A percentile compares a stretch with the other conserved stretches of the same genome.
Conservation (phyloP, 2,113 vertebrate genomes). For the Procavia capensis region DNA sequence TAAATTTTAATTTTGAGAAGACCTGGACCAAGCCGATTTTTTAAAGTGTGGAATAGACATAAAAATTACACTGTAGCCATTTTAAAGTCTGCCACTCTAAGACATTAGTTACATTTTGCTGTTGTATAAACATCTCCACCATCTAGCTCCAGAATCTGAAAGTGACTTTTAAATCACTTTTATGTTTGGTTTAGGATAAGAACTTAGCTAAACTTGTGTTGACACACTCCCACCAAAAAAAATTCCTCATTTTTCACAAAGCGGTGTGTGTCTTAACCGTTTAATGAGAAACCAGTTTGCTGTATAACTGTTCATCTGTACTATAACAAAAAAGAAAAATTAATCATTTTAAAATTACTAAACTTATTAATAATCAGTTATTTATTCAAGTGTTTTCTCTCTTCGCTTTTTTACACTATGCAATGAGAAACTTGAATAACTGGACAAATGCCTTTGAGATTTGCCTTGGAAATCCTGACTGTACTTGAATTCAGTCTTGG, state of each 20-base stretch:
- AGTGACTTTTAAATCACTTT: background rate
- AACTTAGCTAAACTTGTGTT: background rate
- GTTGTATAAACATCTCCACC: background rate
- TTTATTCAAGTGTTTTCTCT: background rate
- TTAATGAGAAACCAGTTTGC: too few species aligned
- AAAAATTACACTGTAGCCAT: background rate
- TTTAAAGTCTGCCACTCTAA: background rate
- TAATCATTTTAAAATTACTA: background rate
- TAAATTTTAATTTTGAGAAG: constrained; percentile 34
- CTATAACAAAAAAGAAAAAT: background rate
- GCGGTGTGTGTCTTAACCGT: too few species aligned
- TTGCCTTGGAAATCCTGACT: background rate
- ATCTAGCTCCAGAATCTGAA: background rate
- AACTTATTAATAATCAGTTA: background rate
- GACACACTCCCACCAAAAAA: background rate
- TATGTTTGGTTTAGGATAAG: background rate
- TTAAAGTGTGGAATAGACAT: background rate
- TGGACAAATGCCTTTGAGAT: background rate
- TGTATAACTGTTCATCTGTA: too few species aligned
- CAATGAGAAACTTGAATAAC: background rate
- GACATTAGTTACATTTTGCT: background rate
- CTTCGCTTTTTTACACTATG: constrained; percentile 13
- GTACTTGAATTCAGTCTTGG: background rate
- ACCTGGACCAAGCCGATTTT: background rate
- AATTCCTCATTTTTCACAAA: too few species aligned